Evolutionary conservation across 2,888 invertebrate species (phyloP).

Genomic region (Itoplectis maculator): DNA sequence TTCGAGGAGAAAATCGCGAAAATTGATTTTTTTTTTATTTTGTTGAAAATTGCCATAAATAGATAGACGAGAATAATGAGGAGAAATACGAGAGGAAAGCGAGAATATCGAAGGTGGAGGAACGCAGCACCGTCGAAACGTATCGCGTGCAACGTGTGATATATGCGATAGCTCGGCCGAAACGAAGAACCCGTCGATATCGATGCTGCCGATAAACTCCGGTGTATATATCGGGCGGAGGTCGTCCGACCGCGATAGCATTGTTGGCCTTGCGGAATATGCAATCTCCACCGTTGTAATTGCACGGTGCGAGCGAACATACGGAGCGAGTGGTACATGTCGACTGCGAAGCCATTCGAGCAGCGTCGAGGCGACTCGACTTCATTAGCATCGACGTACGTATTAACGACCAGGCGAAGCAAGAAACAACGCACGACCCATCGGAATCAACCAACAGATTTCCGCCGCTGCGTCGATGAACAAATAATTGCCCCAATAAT

Average conservation of each 20-base stretch:
- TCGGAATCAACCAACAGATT: background rate
- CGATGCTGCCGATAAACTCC: background rate
- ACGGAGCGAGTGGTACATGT: background rate
- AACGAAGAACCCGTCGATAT: background rate
- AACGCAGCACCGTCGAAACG: background rate
- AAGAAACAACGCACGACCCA: conserved; percentile 35
- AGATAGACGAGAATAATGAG: background rate
- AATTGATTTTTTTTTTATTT: background rate
- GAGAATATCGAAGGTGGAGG: background rate
- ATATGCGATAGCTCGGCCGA: background rate
- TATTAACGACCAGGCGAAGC: conserved; percentile 31
- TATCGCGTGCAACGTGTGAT: background rate
- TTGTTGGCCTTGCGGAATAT: background rate
- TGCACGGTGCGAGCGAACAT: conserved; percentile 6
- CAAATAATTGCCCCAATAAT: background rate
- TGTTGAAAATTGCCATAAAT: no score
- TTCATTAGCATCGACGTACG: conserved; percentile 19
- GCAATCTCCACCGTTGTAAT: conserved; percentile 2
- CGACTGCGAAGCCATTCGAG: background rate
- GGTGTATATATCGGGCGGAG: background rate
- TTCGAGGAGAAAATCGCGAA: no score
- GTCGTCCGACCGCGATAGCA: background rate
- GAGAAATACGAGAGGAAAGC: background rate
- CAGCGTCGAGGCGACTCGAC: conserved; percentile 1
- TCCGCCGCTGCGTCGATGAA: background rate